phyloP scores from a whole-genome alignment of 2,113 vertebrate species.

The Barnardius zonarius region DNA sequence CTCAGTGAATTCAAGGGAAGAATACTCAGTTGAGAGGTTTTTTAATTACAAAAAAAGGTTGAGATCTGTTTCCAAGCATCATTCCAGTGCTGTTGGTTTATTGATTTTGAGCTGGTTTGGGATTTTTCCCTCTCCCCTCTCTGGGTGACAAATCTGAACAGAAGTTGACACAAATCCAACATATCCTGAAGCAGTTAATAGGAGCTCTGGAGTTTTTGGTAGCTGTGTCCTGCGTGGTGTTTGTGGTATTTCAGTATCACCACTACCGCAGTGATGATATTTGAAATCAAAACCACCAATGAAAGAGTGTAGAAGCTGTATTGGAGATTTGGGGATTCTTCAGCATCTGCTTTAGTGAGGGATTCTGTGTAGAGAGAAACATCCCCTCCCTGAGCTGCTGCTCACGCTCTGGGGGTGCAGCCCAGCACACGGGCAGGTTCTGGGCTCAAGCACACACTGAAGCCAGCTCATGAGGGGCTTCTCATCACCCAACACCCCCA shows the following conservation, averaged over 20 bases:
- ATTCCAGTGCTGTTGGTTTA: background rate
- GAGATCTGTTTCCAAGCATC: background rate
- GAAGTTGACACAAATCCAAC: background rate
- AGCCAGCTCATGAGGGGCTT: background rate
- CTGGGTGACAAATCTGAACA: background rate
- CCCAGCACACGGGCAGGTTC: background rate
- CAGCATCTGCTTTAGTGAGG: background rate
- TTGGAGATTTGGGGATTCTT: background rate
- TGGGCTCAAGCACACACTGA: background rate
- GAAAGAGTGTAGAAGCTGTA: constrained; percentile 35
- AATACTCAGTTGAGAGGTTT: background rate
- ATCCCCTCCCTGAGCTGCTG: background rate
- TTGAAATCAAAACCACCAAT: constrained; percentile 51
- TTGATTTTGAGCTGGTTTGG: background rate
- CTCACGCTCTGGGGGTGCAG: background rate
- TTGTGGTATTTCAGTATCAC: constrained; percentile 22
- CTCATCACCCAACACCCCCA: background rate
- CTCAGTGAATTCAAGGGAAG: background rate
- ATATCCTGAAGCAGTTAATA: background rate
- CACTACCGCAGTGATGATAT: background rate
- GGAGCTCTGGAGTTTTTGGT: constrained; percentile 23
- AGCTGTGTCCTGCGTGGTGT: background rate
- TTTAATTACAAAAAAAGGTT: background rate
- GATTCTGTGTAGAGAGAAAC: constrained; percentile 23
- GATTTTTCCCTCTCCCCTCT: background rate